A percentile compares a stretch with the other conserved stretches of the same genome.
These are phyloP conservation scores for Tetragonula carbonaria DNA, from an alignment of 2,888 invertebrate species.

Conservation along the genomic window DNA sequence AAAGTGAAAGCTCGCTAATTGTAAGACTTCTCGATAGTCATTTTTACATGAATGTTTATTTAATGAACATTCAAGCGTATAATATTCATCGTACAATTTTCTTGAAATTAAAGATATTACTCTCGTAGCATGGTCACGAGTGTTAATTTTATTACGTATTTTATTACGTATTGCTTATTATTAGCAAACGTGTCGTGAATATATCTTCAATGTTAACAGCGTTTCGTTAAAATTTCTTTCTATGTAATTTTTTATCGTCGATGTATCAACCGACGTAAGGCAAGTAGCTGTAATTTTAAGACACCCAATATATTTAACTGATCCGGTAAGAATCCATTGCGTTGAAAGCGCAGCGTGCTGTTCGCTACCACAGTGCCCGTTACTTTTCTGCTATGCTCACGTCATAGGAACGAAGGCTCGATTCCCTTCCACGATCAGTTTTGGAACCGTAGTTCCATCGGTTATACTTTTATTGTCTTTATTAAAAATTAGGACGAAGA, in stretches of 20 bases:
- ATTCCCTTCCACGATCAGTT: slow-evolving; percentile 26
- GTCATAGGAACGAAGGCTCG: slow-evolving; percentile 38
- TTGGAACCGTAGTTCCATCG: slow-evolving; percentile 12
- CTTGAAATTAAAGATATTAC: too few species aligned
- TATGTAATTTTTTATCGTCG: neutral
- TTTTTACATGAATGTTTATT: neutral
- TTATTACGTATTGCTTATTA: too few species aligned
- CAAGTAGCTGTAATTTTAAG: neutral
- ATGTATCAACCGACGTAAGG: neutral
- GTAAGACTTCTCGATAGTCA: neutral
- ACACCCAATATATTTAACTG: slow-evolving; percentile 41
- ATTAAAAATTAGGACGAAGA: neutral
- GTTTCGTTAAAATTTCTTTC: neutral
- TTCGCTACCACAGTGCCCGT: slow-evolving; percentile 64
- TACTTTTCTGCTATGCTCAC: slow-evolving; percentile 58
- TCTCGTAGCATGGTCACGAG: neutral
- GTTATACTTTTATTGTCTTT: neutral
- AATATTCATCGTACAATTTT: too few species aligned
- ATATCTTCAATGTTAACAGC: too few species aligned
- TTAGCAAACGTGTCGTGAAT: too few species aligned
- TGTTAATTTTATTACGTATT: too few species aligned
- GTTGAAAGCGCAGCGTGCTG: slow-evolving; percentile 64
- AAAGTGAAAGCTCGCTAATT: neutral
- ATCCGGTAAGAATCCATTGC: slow-evolving; percentile 41
- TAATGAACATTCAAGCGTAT: too few species aligned